Percentiles rank a stretch among this genome's conserved stretches.
Conservation (phyloP, 1,140 invertebrate genomes). For the Leptoteleia sp. region DNA sequence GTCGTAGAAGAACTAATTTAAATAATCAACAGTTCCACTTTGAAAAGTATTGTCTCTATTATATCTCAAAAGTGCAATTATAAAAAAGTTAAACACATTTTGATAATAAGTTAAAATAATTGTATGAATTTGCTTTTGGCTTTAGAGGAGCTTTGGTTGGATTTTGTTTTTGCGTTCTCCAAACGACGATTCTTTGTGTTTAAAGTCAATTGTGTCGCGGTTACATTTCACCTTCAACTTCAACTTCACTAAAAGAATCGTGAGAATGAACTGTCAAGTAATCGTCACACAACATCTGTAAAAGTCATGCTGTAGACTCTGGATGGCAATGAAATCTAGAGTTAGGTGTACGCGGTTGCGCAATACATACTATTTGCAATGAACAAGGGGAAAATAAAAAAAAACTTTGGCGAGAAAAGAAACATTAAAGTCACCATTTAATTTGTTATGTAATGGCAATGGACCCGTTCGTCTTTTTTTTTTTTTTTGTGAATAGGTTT, state of each 20-base stretch:
- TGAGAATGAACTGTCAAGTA: constrained; percentile 66
- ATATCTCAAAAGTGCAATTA: background rate
- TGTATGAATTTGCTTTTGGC: no score
- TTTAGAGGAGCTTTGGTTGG: background rate
- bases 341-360: constrained; percentile 50
- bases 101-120: constrained; percentile 6
- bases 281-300: constrained; percentile 59
- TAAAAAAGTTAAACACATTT: constrained; percentile 19
- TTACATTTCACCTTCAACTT: constrained; percentile 60
- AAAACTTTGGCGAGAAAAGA: constrained; percentile 22
- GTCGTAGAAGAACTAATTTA: constrained; percentile 2
- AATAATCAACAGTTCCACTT: background rate
- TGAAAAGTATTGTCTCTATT: background rate
- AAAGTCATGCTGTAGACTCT: constrained; percentile 60
- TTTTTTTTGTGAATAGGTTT: constrained; percentile 12
- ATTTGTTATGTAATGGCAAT: constrained; percentile 4
- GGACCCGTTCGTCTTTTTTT: constrained; percentile 4
- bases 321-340: constrained; percentile 56
- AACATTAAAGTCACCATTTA: constrained; percentile 14
- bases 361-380: constrained; percentile 22
- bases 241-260: constrained; percentile 60
- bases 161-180: background rate
- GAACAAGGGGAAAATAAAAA: constrained; percentile 28
- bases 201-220: background rate
- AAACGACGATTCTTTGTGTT: background rate